Base-by-base conservation (phyloP, 2,888 invertebrate genomes). In the Philaethria dido region DNA sequence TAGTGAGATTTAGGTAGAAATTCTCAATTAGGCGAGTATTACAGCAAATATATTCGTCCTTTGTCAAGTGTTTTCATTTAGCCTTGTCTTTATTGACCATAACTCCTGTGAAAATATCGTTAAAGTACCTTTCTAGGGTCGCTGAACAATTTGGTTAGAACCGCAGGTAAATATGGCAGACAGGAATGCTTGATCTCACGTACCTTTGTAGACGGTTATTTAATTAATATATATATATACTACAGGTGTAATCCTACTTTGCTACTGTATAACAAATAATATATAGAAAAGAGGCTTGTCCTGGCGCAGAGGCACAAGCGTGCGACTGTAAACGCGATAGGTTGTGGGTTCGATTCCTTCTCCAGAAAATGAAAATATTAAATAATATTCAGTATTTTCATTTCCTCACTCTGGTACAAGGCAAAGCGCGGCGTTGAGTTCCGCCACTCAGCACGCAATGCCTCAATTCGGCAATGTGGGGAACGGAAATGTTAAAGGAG, bases 81-180 rank as follows among this genome's bases (percentile, higher is more conserved):
- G 29, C 42, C 22, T 18, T 60, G 44, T 60, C 60, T 60, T 57
- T 47, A 60, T 44, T 47, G 60, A 33, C 33, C 60, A 60, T 60
- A 60, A 60, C 60, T 60, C 60, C 60, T 47, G 60, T 33, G 60
- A 47, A 60, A 60, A 60, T 60, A 60, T 44, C 60, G 20, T 60
- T 60, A 45, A 60, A 60, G 45, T 45, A 44, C 60, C 60, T 45
- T 60, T 60, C 18, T 33, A 60, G 60, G 45, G 45, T 45, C 33
- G 45, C 52, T 52, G 45, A 60, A 33, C 60, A 33, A 29, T 60
- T 60, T 45, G 29, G 44, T 47, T 44, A 14, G 29, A 45, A 47
- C 44, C 44, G 44, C 45, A 45, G 45, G 60, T 60, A 60, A 44
- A 60, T 47, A 45, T 44, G 44, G 44, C 45, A 14, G 45, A 47